Evolutionary conservation across 2,797 vertebrate species (phyloP).

Genomic region (Argya squamiceps): DNA sequence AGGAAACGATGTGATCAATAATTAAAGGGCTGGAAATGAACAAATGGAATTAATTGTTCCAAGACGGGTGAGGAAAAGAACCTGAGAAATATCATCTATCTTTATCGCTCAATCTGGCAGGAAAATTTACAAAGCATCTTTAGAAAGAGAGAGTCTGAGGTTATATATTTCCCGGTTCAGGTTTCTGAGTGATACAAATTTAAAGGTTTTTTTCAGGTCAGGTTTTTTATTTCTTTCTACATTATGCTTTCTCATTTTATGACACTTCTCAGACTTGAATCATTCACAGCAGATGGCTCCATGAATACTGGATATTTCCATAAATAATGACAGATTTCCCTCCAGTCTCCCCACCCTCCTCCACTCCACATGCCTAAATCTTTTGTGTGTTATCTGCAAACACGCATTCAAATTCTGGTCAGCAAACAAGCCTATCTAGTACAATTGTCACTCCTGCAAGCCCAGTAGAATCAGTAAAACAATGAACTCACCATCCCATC

Average conservation of each 20-base stretch:
- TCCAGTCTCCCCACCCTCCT: slow-evolving; percentile 51
- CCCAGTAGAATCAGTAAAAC: slow-evolving; percentile 54
- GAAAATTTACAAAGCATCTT: slow-evolving; percentile 29
- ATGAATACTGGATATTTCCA: slow-evolving; percentile 65
- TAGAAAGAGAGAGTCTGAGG: background rate
- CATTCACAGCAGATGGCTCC: slow-evolving; percentile 52
- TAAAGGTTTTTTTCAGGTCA: background rate
- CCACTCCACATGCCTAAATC: slow-evolving; percentile 44
- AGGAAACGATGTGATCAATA: slow-evolving; percentile 29
- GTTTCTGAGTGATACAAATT: slow-evolving; percentile 16
- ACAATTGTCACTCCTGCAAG: slow-evolving; percentile 52
- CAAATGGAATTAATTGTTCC: slow-evolving; percentile 53
- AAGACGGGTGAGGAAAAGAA: slow-evolving; percentile 23
- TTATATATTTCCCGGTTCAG: background rate
- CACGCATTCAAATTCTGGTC: slow-evolving; percentile 54
- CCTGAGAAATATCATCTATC: slow-evolving; percentile 44
- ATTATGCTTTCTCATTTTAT: slow-evolving; percentile 57
- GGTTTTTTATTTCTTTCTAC: background rate
- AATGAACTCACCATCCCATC: slow-evolving; percentile 27
- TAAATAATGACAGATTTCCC: slow-evolving; percentile 66
- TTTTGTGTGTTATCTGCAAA: slow-evolving; percentile 53
- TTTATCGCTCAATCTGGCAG: slow-evolving; percentile 45
- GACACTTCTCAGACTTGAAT: slow-evolving; percentile 53
- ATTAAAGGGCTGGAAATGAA: slow-evolving; percentile 45
- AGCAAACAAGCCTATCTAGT: slow-evolving; percentile 47